Evolutionary conservation across 2,888 invertebrate species (phyloP), one percentile per base, ranked within the genome.

Genomic region (Aplocera efformata): DNA sequence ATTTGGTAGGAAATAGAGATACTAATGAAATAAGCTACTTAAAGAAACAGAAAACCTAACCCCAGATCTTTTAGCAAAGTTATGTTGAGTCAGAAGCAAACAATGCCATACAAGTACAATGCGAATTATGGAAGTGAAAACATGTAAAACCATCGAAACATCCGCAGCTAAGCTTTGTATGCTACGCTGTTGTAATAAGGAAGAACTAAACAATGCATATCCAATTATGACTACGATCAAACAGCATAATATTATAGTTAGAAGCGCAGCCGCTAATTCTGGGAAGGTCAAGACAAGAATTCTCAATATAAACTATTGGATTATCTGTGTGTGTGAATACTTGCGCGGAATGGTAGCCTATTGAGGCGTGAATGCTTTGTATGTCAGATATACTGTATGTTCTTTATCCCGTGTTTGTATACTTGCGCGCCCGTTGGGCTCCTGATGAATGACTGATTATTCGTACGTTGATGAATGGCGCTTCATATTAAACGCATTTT

Each of bases 341-440:
- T 44, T 36, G 44, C 22, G 9, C 38, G 33, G 43, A 30, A 34
- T 39, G 35, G 39, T 29, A 22, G 32, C 7, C 36, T 10, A 32
- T 40, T 40, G 44, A 36, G 29, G 40, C 44, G 36, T 40, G 43
- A 43, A 33, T 43, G 30, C 41, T 31, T 34, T 34, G 35, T 35
- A 26, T 40, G 44, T 32, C 44, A 36, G 39, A 33, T 33, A 28
- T 38, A 39, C 44, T 44, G 17, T n/a, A 13, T 23, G 25, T 32
- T 26, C 31, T 30, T 28, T 13, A 35, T 29, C 10, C 22, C 40
- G 29, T 40, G 23, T 28, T 25, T 23, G 35, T 26, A 34, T 23
- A 30, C 38, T 40, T 25, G 44, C 31, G 5, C 28, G 44, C 32
- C 35, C 34, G 39, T 39, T 44, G 38, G 25, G 39, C 30, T 36